Base-by-base conservation (phyloP, 2,888 invertebrate species). In the Nephrotoma appendiculata region DNA sequence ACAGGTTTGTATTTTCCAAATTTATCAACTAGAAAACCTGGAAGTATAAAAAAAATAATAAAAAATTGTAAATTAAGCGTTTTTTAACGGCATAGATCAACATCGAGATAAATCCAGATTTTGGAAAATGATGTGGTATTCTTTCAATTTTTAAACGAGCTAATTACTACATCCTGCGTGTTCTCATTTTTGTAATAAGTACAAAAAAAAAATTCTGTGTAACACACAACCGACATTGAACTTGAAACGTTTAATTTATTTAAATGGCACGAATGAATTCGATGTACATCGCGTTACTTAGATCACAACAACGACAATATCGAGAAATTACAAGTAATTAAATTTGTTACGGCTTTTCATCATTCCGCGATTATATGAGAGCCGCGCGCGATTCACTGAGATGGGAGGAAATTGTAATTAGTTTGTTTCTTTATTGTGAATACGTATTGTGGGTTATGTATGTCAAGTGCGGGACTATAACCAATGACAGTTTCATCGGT, bases 1-100 rank as follows among this genome's bases (percentile, higher is more conserved):
- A 97, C 95, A 0, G 95, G 94, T 90, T 96, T 97, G 92, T 97
- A 97, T 90, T 95, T 95, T 86, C 96, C 96, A 89, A 96, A 95
- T 91, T 96, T 96, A 91, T 98, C 97, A 87, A 97, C 97, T 88
- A 97, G 92, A 90, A 95, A 96, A 88, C 96, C 96, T 95, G 92
- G 19, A 42, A 84, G 7, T 84, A 84, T 0, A 48, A 48, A n/a
- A 71, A 71, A 84, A 71, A n/a, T n/a, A n/a, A 71, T 71, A 19
- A 31, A 31, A 71, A 71, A 71, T 6, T 71, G 71, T 31, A 31
- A 31, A 31, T 31, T 71, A 71, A 71, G 71, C 44, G 44, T 71
- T 71, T 71, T 71, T 71, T 9, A 6, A 52, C 52, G 48, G 1
- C 31, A 31, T 11, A 71, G 19, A 19, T 9, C 19, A 57, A 57